Conservation (phyloP, 2,113 vertebrate genomes). For the Pangasianodon hypophthalmus region DNA sequence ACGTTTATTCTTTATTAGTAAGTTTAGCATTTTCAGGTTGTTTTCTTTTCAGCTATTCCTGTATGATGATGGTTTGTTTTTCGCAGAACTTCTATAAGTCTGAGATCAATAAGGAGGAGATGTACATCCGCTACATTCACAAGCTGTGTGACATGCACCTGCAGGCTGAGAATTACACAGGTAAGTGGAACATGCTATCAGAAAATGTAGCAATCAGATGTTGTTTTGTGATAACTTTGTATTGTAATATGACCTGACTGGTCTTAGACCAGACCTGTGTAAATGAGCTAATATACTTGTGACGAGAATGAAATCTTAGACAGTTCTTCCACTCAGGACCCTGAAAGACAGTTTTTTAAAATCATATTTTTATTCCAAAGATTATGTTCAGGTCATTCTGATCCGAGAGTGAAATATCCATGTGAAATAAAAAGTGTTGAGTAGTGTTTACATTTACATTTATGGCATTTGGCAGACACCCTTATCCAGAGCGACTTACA, state of each 20-base stretch:
- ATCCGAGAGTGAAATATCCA: not conserved
- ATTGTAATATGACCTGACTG: not conserved
- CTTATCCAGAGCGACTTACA: too few species aligned
- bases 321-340: not conserved
- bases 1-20: not conserved
- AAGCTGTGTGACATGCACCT: constrained; percentile 98
- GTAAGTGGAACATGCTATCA: constrained; percentile 58
- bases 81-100: constrained; percentile 97
- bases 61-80: not conserved
- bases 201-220: not conserved
- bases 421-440: not conserved
- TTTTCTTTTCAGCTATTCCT: not conserved
- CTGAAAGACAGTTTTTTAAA: not conserved
- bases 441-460: too few species aligned
- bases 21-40: not conserved
- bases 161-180: constrained; percentile 96
- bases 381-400: not conserved
- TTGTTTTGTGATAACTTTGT: not conserved
- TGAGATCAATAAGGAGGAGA: constrained; percentile 98
- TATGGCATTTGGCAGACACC: too few species aligned
- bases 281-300: not conserved
- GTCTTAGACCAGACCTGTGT: not conserved
- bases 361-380: not conserved
- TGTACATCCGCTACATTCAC: constrained; percentile 99
- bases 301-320: not conserved